Base-by-base conservation (phyloP, 2,113 vertebrate genomes). In the Promerops cafer region DNA sequence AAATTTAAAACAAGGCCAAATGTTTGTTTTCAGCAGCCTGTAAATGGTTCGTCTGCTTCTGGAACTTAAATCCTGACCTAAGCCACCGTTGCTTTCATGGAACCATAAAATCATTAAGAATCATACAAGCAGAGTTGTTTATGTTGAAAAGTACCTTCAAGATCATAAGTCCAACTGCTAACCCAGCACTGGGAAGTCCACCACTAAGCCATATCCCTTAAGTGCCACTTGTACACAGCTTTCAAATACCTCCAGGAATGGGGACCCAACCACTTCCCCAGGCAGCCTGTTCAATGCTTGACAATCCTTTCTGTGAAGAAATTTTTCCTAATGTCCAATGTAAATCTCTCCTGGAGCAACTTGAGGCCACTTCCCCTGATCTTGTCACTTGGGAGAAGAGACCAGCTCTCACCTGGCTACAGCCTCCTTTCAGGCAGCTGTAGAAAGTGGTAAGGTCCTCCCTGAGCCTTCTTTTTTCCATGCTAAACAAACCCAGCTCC, bases 361-460 rank as follows among this genome's bases (percentile, higher is more conserved):
- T 45, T 61, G 31, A 78, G 33, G 47, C 9, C 0, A 0, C 26
- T 54, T 50, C 16, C 31, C 66, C 47, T 70, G 56, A 7, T 63
- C 47, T 53, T 69, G 28, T 53, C 7, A 2, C 53, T 5, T 40
- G 31, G 23, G 16, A 80, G 23, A 79, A 53, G 54, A 80, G 49
- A 37, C 56, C 2, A 1, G 11, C 22, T 4, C 16, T n/a, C 10
- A 39, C 26, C 19, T 42, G 3, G 0, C 44, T 53, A 23, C n/a
- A 30, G 0, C 19, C 42, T 64, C 61, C 26, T 80, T 75, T 60
- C 20, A 59, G 74, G 31, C 54, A 20, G 8, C 9, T 87, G 23
- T 24, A 35, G 31, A 31, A 39, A 54, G 23, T 0, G 0, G 7
- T 47, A 4, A 53, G 49, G 44, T 75, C 44, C 21, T 47, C 21